Evolutionary conservation across 2,797 vertebrate species (phyloP).

Genomic region (Acanthurus lineatus): DNA sequence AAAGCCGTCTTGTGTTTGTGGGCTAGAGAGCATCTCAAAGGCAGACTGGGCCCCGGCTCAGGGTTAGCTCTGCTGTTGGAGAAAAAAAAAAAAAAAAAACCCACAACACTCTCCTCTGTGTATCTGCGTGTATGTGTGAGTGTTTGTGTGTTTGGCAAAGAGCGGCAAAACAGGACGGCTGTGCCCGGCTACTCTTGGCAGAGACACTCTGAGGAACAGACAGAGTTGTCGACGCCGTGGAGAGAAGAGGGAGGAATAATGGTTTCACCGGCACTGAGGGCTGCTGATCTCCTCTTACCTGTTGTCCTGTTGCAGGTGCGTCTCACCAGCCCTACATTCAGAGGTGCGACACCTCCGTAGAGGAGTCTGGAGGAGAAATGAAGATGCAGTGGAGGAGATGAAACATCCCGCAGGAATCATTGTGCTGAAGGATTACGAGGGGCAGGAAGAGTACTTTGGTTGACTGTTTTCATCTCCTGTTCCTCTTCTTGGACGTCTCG

Average conservation of each 20-base stretch:
- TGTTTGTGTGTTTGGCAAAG: slow-evolving; percentile 90
- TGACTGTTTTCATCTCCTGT: slow-evolving; percentile 40
- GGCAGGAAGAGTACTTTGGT: slow-evolving; percentile 47
- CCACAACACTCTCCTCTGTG: slow-evolving; percentile 72
- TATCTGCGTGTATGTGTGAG: slow-evolving; percentile 49
- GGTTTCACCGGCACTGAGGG: slow-evolving; percentile 14
- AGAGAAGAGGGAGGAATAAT: slow-evolving; percentile 59
- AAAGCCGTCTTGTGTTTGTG: slow-evolving; percentile 99
- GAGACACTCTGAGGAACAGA: slow-evolving; percentile 74
- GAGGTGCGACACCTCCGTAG: slow-evolving; percentile 34
- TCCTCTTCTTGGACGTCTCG: slow-evolving; percentile 24
- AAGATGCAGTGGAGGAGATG: slow-evolving; percentile 49
- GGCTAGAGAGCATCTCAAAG: slow-evolving; percentile 99
- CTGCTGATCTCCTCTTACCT: slow-evolving; percentile 69
- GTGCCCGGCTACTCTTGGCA: slow-evolving; percentile 77
- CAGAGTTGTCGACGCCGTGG: slow-evolving; percentile 71
- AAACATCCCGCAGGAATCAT: slow-evolving; percentile 40
- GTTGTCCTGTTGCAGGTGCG: slow-evolving; percentile 71
- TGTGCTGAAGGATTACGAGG: slow-evolving; percentile 63
- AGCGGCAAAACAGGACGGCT: slow-evolving; percentile 85
- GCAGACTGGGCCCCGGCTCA: slow-evolving; percentile 94
- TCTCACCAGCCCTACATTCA: slow-evolving; percentile 11
- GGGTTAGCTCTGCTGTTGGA: slow-evolving; percentile 90
- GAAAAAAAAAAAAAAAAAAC: slow-evolving; percentile 64
- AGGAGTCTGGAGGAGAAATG: slow-evolving; percentile 40